Conservation (phyloP, 2,113 vertebrate species). For the Cyphomyrus discorhynchus region DNA sequence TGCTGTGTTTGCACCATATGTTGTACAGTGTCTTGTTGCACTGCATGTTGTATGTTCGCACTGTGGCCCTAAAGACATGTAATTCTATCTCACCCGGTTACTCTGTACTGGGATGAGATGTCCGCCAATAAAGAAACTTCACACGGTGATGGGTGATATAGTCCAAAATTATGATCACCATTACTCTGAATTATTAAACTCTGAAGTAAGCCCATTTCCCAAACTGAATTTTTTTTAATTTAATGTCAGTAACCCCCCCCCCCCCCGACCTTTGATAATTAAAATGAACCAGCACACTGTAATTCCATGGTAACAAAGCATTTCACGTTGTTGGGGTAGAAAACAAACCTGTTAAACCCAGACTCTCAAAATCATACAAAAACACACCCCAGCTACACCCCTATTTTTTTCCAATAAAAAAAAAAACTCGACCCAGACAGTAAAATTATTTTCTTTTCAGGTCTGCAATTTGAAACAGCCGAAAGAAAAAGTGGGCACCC, state of each 20-base stretch:
- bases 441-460: slow-evolving; percentile 34
- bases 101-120: background rate
- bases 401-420: slow-evolving; percentile 26
- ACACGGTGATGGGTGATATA: background rate
- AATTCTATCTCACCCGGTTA: background rate
- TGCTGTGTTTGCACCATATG: background rate
- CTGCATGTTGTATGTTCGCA: background rate
- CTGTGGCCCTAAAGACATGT: background rate
- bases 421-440: slow-evolving; percentile 16
- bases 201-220: background rate
- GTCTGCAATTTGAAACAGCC: background rate
- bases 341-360: slow-evolving; percentile 26
- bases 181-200: background rate
- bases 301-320: slow-evolving; percentile 32
- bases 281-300: slow-evolving; percentile 23
- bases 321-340: slow-evolving; percentile 24
- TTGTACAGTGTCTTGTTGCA: background rate
- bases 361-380: slow-evolving; percentile 28
- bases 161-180: background rate
- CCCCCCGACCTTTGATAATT: no score
- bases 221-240: no score
- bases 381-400: slow-evolving; percentile 52
- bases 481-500: slow-evolving; percentile 47
- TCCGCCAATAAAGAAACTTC: background rate
- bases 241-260: no score